Evolutionary conservation across 2,797 vertebrate genomes (phyloP), one percentile per base, ranked within the genome.

Genomic region (Simalia tracyae): DNA sequence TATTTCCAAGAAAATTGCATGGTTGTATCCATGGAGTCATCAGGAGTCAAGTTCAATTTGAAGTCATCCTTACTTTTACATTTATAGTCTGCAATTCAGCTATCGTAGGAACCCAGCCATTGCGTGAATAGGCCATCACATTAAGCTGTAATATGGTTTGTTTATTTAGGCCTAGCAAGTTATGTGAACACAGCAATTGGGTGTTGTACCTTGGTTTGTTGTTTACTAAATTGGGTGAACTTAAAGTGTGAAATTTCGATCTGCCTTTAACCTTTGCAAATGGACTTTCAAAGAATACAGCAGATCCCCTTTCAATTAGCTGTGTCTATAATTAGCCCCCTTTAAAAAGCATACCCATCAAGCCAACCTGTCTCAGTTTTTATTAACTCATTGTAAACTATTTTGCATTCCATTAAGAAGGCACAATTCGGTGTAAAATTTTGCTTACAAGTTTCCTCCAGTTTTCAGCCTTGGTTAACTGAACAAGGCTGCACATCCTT

Each of bases 401-500:
- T 56, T 88, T 63, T 50, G 86, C 60, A 57, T 87, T 84, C 59
- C 31, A 76, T 90, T 90, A 59, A 66, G 86, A 64, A 81, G 50
- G 59, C 50, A 42, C 46, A 54, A 84, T 50, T 64, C 59, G n/a
- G 89, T 24, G 86, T 36, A 28, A 91, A 92, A 64, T 84, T 90
- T 90, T 66, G 87, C 50, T 92, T 88, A 90, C 85, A 90, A 90
- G 57, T 24, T 72, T 87, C 22, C 36, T 64, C 46, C 66, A 81
- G 26, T 88, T 87, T 92, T 84, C 68, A 90, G 84, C 22, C 84
- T 90, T 90, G 92, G 84, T 87, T 93, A 66, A 88, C 89, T 88
- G 54, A 84, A 22, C 87, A 68, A 85, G 86, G 15, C 36, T 36
- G 59, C 87, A 72, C 42, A 91, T 60, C 87, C 63, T 85, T 88